Conservation (phyloP, 2,888 invertebrate genomes). For the Melikaiella ostensackeni region DNA sequence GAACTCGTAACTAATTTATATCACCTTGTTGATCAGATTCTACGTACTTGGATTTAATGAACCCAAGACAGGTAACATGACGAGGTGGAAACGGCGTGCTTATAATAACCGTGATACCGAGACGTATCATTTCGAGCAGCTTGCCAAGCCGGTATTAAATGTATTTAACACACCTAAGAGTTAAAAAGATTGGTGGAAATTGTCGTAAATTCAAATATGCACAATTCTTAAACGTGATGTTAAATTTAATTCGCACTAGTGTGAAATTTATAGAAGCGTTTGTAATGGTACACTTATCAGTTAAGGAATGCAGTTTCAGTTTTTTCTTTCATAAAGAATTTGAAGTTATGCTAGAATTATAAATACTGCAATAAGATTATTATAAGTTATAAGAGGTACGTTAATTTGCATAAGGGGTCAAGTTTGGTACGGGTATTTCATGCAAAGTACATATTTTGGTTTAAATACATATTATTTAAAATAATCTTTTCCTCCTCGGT, state of each 20-base stretch:
- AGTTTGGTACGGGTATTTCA: no score
- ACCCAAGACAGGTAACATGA: conserved; percentile 28
- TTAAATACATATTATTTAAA: no score
- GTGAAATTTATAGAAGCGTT: background rate
- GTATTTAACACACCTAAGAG: background rate
- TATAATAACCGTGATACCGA: conserved; percentile 16
- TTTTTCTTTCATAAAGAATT: background rate
- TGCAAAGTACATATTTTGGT: background rate
- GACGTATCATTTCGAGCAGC: conserved; percentile 9
- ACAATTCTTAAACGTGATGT: background rate
- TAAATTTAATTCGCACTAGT: background rate
- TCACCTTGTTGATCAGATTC: conserved; percentile 26
- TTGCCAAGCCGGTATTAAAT: conserved; percentile 26
- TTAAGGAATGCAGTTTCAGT: background rate
- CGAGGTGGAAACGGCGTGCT: conserved; percentile 10
- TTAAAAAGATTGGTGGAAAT: background rate
- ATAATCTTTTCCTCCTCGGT: background rate
- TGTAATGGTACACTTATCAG: background rate
- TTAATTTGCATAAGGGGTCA: no score
- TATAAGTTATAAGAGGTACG: no score
- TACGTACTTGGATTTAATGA: conserved; percentile 33
- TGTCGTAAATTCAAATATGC: background rate
- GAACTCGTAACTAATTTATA: conserved; percentile 39
- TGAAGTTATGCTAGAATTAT: background rate
- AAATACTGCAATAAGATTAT: no score